A percentile compares a stretch with the other conserved stretches of the same genome.
These are phyloP conservation scores for Drosophila seguyi DNA, from an alignment of 1,140 invertebrate genomes.

Conservation along the genomic window DNA sequence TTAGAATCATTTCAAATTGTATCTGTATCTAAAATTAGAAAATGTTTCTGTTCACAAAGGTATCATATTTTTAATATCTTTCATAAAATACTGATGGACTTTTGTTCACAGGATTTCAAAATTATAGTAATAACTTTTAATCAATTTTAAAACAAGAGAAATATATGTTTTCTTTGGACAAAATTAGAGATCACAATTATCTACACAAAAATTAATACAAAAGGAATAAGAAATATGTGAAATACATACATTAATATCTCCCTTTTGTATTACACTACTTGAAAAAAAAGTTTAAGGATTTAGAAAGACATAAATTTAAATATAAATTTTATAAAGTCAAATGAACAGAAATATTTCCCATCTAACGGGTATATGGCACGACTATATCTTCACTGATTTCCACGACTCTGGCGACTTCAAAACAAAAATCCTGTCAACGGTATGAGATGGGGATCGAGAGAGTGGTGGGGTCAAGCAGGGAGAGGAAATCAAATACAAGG, in stretches of 20 bases:
- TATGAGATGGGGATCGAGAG: background rate
- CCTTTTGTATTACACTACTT: background rate
- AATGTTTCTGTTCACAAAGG: too few relatives aligned
- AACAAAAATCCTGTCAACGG: conserved; percentile 46
- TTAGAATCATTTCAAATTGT: too few relatives aligned
- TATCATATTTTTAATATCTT: too few relatives aligned
- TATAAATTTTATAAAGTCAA: background rate
- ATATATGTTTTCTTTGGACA: too few relatives aligned
- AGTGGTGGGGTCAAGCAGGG: background rate
- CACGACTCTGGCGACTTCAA: conserved; percentile 28
- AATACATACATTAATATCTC: background rate
- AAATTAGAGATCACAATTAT: too few relatives aligned
- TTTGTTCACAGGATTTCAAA: background rate
- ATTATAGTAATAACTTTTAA: too few relatives aligned
- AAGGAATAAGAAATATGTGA: too few relatives aligned
- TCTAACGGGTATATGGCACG: background rate
- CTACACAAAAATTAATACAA: too few relatives aligned
- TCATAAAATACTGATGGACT: too few relatives aligned
- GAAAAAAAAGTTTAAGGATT: background rate
- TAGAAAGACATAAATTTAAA: background rate
- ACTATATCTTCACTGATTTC: background rate
- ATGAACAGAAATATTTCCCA: background rate
- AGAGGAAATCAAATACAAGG: conserved; percentile 41
- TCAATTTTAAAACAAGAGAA: too few relatives aligned
- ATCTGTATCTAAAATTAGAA: too few relatives aligned